These are phyloP conservation scores for Leptestheria dahalacensis DNA, from an alignment of 1,140 invertebrate genomes.

Conservation along the genomic window DNA sequence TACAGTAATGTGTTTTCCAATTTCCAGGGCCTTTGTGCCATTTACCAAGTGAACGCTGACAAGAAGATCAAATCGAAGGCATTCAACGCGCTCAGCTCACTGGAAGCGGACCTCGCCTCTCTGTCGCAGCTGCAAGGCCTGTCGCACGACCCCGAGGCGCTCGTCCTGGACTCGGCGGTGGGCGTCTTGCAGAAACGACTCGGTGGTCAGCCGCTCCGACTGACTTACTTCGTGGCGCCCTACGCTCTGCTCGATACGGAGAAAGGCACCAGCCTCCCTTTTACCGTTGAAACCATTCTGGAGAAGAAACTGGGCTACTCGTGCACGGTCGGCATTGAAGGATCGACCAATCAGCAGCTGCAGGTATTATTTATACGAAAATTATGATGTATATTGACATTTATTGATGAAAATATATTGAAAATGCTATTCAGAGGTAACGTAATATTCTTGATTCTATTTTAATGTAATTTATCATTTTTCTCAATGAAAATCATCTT, in stretches of 20 bases:
- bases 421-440: too few species aligned
- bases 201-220: slow-evolving; percentile 40
- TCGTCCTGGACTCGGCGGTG: slow-evolving; percentile 78
- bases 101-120: slow-evolving; percentile 78
- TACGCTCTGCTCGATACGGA: slow-evolving; percentile 74
- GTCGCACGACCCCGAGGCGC: slow-evolving; percentile 62
- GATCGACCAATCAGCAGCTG: slow-evolving; percentile 70
- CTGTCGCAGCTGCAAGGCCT: slow-evolving; percentile 64
- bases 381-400: too few species aligned
- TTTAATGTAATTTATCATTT: too few species aligned
- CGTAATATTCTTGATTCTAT: too few species aligned
- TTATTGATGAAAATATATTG: too few species aligned
- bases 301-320: slow-evolving; percentile 62
- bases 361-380: slow-evolving; percentile 53
- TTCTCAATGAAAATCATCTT: too few species aligned
- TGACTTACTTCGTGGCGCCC: slow-evolving; percentile 90
- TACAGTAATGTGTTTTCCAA: background rate
- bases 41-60: slow-evolving; percentile 86
- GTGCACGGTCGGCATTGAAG: slow-evolving; percentile 78
- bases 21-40: slow-evolving; percentile 54
- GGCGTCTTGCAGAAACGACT: slow-evolving; percentile 42
- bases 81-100: slow-evolving; percentile 73
- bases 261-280: slow-evolving; percentile 48
- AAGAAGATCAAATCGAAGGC: slow-evolving; percentile 89
- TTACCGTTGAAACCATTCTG: slow-evolving; percentile 54